Evolutionary conservation across 35 echinoderm and acorn worm genomes (phyloP), one percentile per base, ranked within the genome.

Genomic region (Acanthaster planci): DNA sequence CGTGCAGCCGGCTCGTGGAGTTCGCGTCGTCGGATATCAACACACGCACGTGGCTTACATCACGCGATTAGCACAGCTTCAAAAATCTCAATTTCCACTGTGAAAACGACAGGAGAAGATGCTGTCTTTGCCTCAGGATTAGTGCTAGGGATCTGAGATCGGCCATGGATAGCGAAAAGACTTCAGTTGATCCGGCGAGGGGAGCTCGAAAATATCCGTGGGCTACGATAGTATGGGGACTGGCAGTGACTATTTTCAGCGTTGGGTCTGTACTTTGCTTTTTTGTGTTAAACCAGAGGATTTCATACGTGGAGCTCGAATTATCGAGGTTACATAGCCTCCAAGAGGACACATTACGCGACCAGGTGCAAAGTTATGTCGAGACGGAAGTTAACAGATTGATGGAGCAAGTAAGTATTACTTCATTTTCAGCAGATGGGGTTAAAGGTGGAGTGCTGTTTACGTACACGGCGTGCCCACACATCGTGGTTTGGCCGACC

Each of bases 361-460:
- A 72, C 14, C 14, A 34, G 64, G 64, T 72, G 64, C 26, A 72
- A 72, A 72, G 34, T 14, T 72, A 72, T 9, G 23, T 72, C 19
- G 64, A 72, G 64, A 72, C 22, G 34, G 64, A 72, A 26, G 64
- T 72, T 14, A 72, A 72, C 34, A n/a, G 64, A 34, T 72, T 72
- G 64, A 34, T 72, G 18, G 64, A 72, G 29, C 30, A 72, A 72
- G 64, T 72, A 72, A 72, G 64, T 72, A 72, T 72, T 36, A 10
- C 64, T 31, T 72, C 1, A 34, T 72, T 72, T 72, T 26, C 15
- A 72, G 21, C 23, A 12, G 42, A 47, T 7, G 23, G 29, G 23
- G 15, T 72, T 23, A 59, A 2, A 56, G 54, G 54, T 56, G 22
- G 15, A 17, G 3, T n/a, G 7, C 19, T 14, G 19, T n/a, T 26